These are phyloP conservation scores for Pocota personata DNA, from an alignment of 2,888 invertebrate species.

Conservation along the genomic window DNA sequence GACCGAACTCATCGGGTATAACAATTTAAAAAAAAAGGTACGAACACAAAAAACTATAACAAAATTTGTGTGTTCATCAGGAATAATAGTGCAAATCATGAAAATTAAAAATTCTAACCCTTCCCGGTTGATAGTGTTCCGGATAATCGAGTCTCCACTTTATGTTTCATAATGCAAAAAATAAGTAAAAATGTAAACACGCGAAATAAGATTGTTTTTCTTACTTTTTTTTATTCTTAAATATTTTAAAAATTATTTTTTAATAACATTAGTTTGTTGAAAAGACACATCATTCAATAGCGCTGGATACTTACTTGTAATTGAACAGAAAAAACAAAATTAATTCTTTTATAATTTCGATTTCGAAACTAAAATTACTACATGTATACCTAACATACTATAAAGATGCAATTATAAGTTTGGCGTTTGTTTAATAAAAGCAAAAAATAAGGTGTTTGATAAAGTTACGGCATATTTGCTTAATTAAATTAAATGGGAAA, in stretches of 20 bases:
- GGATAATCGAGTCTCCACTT: no score
- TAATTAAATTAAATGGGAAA: not conserved
- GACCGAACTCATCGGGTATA: no score
- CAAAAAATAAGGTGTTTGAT: conserved; percentile 52
- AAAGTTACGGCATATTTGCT: conserved; percentile 19
- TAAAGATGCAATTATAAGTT: conserved; percentile 26
- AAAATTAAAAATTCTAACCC: no score
- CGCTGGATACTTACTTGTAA: conserved; percentile 25
- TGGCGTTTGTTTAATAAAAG: conserved; percentile 35
- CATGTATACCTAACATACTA: conserved; percentile 9
- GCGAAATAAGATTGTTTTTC: not conserved
- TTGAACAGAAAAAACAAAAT: conserved; percentile 5
- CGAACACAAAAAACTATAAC: no score
- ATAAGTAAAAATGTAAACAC: not conserved
- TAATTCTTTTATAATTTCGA: not conserved
- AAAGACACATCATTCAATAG: not conserved
- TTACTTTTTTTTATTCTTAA: not conserved
- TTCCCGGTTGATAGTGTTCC: no score
- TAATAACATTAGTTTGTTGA: not conserved
- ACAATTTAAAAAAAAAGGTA: no score
- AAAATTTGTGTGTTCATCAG: no score
- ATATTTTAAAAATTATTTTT: not conserved
- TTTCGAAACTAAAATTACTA: conserved; percentile 29
- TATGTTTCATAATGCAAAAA: not conserved
- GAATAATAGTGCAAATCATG: no score